These are phyloP conservation scores for Ciconia maguari DNA, from an alignment of 2,113 vertebrate species.

Conservation along the genomic window DNA sequence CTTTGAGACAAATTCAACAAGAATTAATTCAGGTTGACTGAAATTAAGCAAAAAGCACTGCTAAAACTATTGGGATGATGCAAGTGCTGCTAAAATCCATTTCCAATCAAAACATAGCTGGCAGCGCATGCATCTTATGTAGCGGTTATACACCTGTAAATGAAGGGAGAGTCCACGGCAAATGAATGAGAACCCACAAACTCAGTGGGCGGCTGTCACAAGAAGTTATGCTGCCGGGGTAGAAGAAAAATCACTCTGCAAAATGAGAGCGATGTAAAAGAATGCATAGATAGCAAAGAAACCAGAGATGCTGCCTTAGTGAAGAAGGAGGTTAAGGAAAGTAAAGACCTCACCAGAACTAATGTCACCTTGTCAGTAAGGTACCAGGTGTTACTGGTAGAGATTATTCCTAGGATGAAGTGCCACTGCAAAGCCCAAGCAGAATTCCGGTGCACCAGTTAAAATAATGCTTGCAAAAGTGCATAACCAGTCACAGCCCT, in stretches of 20 bases:
- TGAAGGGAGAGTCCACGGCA: not conserved
- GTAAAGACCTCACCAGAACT: not conserved
- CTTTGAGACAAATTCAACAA: not conserved
- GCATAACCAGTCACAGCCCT: not conserved
- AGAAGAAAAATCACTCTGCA: slow-evolving; percentile 1
- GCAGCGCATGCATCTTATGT: not conserved
- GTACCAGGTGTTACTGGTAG: not conserved
- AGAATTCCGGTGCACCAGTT: not conserved
- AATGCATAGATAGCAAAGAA: not conserved
- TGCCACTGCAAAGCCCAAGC: not conserved
- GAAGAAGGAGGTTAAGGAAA: not conserved
- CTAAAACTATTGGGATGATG: not conserved
- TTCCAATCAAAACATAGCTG: not conserved
- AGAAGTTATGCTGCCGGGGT: not conserved
- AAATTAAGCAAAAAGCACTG: not conserved
- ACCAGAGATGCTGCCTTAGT: not conserved
- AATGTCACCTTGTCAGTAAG: not conserved
- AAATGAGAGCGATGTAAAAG: not conserved
- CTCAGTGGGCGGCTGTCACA: not conserved
- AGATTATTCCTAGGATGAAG: not conserved
- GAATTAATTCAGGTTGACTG: not conserved
- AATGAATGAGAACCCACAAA: not conserved
- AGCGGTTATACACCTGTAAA: not conserved
- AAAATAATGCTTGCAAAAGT: not conserved
- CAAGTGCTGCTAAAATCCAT: not conserved